A percentile compares a stretch with the other conserved stretches of the same genome.
Evolutionary conservation across 1,140 invertebrate species (phyloP).

Genomic region (Listronotus bonariensis): DNA sequence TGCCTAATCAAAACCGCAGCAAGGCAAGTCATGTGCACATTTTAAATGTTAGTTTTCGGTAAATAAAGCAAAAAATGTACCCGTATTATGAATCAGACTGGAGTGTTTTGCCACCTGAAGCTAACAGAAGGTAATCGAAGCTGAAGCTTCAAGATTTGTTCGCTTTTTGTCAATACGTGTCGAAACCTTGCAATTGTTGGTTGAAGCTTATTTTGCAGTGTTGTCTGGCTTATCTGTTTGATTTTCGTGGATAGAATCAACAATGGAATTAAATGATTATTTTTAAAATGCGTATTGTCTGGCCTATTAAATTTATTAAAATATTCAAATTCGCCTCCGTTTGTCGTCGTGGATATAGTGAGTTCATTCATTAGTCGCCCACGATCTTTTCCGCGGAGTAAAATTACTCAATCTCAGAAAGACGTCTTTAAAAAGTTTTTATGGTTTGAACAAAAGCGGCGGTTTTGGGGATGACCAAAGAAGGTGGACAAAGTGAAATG

Average conservation of each 20-base stretch:
- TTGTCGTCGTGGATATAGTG: background rate
- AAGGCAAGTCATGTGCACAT: slow-evolving; percentile 5
- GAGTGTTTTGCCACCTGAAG: slow-evolving; percentile 79
- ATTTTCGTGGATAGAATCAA: too few relatives aligned
- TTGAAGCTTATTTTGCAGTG: background rate
- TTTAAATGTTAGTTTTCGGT: slow-evolving; percentile 2
- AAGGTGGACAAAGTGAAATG: too few relatives aligned
- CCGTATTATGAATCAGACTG: slow-evolving; percentile 77
- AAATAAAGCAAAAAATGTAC: slow-evolving; percentile 60
- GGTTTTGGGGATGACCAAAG: too few relatives aligned
- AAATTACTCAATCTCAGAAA: too few relatives aligned
- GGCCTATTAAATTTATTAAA: background rate
- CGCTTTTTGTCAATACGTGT: background rate
- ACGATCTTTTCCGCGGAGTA: too few relatives aligned
- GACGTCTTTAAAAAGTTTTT: too few relatives aligned
- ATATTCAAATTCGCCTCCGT: slow-evolving; percentile 1
- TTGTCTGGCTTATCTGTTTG: slow-evolving; percentile 6
- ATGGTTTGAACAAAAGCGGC: too few relatives aligned
- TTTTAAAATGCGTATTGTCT: too few relatives aligned
- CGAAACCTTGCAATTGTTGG: background rate
- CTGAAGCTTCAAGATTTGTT: background rate
- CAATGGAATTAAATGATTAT: too few relatives aligned
- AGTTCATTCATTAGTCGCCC: too few relatives aligned
- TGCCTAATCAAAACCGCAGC: slow-evolving; percentile 15
- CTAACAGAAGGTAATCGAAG: slow-evolving; percentile 73